A percentile compares a stretch with the other conserved stretches of the same genome.
Evolutionary conservation across 1,140 invertebrate genomes (phyloP).

Genomic region (Bacillus rossius): DNA sequence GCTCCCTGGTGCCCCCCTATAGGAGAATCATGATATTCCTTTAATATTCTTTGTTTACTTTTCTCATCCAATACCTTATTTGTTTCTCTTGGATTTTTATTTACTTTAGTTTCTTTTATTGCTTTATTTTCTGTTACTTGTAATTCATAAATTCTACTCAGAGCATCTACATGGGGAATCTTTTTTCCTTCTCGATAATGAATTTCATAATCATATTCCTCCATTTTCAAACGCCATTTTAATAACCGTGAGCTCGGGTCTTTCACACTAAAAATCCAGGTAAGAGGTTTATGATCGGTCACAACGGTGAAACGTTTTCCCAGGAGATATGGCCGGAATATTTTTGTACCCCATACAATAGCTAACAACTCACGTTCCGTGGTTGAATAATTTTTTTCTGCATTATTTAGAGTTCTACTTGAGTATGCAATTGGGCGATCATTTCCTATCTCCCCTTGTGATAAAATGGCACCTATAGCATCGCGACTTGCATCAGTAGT

Average conservation of each 20-base stretch:
- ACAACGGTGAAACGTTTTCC: slow-evolving; percentile 31
- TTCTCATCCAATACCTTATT: not conserved
- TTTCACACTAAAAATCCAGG: slow-evolving; percentile 19
- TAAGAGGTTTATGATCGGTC: slow-evolving; percentile 23
- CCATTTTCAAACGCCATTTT: slow-evolving; percentile 15
- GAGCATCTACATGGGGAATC: slow-evolving; percentile 38
- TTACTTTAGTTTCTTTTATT: not conserved
- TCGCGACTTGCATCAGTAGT: slow-evolving; percentile 13
- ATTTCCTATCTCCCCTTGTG: slow-evolving; percentile 5
- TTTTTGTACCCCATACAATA: slow-evolving; percentile 17
- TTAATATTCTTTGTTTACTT: slow-evolving; percentile 22
- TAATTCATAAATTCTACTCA: slow-evolving; percentile 8
- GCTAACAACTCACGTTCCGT: slow-evolving; percentile 34
- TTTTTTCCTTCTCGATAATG: slow-evolving; percentile 37
- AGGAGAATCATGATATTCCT: slow-evolving; percentile 28
- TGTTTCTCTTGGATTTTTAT: no score
- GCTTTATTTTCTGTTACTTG: slow-evolving; percentile 10
- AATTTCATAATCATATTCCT: slow-evolving; percentile 21
- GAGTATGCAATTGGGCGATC: slow-evolving; percentile 11
- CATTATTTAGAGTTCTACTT: slow-evolving; percentile 7
- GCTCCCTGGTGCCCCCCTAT: slow-evolving; percentile 32
- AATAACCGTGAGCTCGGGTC: slow-evolving; percentile 18
- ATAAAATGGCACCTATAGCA: slow-evolving; percentile 7
- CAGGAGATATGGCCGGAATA: slow-evolving; percentile 32
- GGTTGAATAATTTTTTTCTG: slow-evolving; percentile 27